These are phyloP conservation scores for Sternarchorhynchus goeldii DNA, from an alignment of 2,797 vertebrate species.

Conservation along the genomic window DNA sequence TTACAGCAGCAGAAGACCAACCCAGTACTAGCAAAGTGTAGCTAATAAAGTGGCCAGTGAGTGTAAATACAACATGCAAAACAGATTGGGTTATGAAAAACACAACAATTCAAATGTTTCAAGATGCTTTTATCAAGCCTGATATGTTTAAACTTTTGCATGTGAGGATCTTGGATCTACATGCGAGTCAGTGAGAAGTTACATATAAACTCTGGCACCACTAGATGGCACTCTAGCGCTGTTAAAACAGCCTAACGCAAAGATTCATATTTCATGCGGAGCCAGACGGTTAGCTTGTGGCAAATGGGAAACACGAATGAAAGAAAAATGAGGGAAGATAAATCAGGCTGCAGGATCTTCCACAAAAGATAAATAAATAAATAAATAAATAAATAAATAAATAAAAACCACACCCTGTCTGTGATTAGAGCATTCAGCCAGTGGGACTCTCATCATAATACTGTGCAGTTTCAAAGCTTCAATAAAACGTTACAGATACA, in stretches of 20 bases:
- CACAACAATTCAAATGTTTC: too few species aligned
- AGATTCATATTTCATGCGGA: background rate
- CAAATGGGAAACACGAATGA: slow-evolving; percentile 8
- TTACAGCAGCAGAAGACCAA: too few species aligned
- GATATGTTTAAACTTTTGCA: too few species aligned
- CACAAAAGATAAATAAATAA: background rate
- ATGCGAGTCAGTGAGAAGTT: background rate
- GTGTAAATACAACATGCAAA: too few species aligned
- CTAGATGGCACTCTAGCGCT: slow-evolving; percentile 65
- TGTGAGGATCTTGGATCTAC: too few species aligned
- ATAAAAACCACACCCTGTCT: background rate
- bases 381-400: too few species aligned
- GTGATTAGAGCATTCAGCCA: background rate
- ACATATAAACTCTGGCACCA: slow-evolving; percentile 43
- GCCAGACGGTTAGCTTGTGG: background rate
- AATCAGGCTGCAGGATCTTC: slow-evolving; percentile 13
- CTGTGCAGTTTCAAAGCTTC: background rate
- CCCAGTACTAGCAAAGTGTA: too few species aligned
- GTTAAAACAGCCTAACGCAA: slow-evolving; percentile 9
- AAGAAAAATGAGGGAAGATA: slow-evolving; percentile 12
- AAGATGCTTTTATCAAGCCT: too few species aligned
- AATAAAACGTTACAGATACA: too few species aligned
- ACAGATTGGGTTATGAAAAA: too few species aligned
- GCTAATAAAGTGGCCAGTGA: too few species aligned
- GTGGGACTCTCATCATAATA: background rate